Percentiles rank a stretch among this genome's conserved stretches.
Evolutionary conservation across 2,797 vertebrate genomes (phyloP).

Genomic region (Gouania willdenowi): DNA sequence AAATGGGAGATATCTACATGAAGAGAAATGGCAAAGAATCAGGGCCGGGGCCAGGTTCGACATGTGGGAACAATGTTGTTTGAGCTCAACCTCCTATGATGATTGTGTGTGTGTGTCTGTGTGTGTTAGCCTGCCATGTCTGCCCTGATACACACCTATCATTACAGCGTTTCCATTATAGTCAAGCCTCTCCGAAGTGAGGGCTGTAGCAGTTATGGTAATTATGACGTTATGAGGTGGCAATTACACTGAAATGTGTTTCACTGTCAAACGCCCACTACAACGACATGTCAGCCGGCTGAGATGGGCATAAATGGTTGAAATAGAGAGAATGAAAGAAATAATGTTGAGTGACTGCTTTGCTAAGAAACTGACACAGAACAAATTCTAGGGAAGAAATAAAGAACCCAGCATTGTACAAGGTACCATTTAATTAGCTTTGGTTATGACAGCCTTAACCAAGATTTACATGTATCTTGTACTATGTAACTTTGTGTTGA

Average conservation of each 20-base stretch:
- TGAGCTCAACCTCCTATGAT: slow-evolving; percentile 20
- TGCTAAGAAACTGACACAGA: slow-evolving; percentile 42
- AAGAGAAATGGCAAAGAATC: slow-evolving; percentile 49
- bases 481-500: background rate
- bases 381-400: slow-evolving; percentile 18
- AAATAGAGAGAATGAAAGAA: slow-evolving; percentile 66
- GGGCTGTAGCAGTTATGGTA: slow-evolving; percentile 58
- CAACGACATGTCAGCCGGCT: slow-evolving; percentile 61
- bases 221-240: slow-evolving; percentile 73
- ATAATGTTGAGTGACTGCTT: slow-evolving; percentile 50
- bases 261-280: slow-evolving; percentile 70
- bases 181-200: slow-evolving; percentile 65
- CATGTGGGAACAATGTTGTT: slow-evolving; percentile 60
- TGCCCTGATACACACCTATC: slow-evolving; percentile 65
- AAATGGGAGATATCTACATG: slow-evolving; percentile 74
- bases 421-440: slow-evolving; percentile 21
- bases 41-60: slow-evolving; percentile 34
- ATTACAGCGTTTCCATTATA: slow-evolving; percentile 70
- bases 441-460: slow-evolving; percentile 18
- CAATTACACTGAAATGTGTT: slow-evolving; percentile 73
- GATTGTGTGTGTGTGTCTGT: background rate
- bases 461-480: slow-evolving; percentile 3
- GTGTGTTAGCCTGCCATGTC: slow-evolving; percentile 2
- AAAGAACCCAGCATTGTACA: slow-evolving; percentile 15
- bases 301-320: slow-evolving; percentile 58